Evolutionary conservation across 2,888 invertebrate species (phyloP).

Genomic region (Idaea dimidiata): DNA sequence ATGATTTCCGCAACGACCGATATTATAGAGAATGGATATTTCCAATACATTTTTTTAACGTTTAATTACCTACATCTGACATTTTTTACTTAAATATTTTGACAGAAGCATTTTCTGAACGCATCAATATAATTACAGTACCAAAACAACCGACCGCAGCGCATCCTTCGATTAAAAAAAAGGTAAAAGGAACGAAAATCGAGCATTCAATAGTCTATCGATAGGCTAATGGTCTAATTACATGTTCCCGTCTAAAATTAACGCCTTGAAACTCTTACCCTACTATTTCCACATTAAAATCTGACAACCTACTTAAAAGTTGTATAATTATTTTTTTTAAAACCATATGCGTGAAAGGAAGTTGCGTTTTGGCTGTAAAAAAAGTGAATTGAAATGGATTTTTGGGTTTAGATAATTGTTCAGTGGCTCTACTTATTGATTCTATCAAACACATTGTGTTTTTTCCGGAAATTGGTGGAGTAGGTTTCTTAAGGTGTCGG

Average conservation of each 20-base stretch:
- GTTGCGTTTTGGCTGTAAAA: constrained; percentile 44
- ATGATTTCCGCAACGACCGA: too few relatives aligned
- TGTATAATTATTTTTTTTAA: constrained; percentile 70
- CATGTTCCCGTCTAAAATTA: constrained; percentile 69
- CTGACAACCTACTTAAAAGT: constrained; percentile 74
- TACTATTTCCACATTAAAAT: constrained; percentile 78
- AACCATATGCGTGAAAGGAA: constrained; percentile 60
- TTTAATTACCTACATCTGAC: background rate
- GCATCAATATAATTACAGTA: constrained; percentile 62
- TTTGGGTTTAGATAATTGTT: constrained; percentile 59
- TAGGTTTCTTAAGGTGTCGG: constrained; percentile 31
- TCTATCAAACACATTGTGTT: constrained; percentile 56
- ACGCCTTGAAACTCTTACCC: constrained; percentile 63
- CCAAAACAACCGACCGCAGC: constrained; percentile 29
- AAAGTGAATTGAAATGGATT: constrained; percentile 65
- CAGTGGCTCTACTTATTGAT: constrained; percentile 44
- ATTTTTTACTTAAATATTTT: constrained; percentile 54
- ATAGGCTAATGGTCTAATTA: constrained; percentile 77
- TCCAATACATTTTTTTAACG: too few relatives aligned
- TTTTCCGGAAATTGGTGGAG: constrained; percentile 36
- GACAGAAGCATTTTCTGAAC: constrained; percentile 55
- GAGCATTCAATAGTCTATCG: constrained; percentile 69
- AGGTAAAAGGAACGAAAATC: constrained; percentile 50
- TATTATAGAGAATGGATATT: too few relatives aligned
- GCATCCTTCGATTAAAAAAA: constrained; percentile 47